Evolutionary conservation across 1,140 invertebrate species (phyloP).

Genomic region (Olivierus martensii): DNA sequence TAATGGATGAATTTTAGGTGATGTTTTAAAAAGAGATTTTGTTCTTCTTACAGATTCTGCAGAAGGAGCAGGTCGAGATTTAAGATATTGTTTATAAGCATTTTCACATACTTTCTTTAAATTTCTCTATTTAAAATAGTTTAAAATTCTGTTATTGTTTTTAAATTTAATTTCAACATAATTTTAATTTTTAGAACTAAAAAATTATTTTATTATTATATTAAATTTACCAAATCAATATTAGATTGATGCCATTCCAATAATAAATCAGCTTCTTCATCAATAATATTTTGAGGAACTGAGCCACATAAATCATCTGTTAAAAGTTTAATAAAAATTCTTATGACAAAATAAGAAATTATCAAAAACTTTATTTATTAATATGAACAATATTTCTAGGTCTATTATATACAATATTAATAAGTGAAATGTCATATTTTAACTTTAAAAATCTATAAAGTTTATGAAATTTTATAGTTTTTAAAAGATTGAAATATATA

Average conservation of each 20-base stretch:
- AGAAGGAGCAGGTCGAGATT: constrained; percentile 71
- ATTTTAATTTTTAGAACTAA: too few relatives aligned
- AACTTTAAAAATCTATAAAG: too few relatives aligned
- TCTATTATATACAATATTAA: too few relatives aligned
- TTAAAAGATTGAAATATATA: too few relatives aligned
- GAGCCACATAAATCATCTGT: constrained; percentile 46
- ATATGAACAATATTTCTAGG: too few relatives aligned
- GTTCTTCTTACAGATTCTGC: constrained; percentile 72
- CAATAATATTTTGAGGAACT: constrained; percentile 64
- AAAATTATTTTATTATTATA: neutral
- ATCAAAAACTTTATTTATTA: too few relatives aligned
- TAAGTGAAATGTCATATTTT: too few relatives aligned
- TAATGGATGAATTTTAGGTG: constrained; percentile 42
- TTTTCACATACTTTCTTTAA: constrained; percentile 65
- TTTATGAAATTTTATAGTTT: too few relatives aligned
- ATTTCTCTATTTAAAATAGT: too few relatives aligned
- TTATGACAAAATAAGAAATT: too few relatives aligned
- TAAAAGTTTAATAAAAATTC: neutral
- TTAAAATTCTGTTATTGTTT: too few relatives aligned
- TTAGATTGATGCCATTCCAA: constrained; percentile 52
- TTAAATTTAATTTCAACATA: too few relatives aligned
- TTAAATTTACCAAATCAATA: constrained; percentile 53
- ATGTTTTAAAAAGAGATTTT: constrained; percentile 41
- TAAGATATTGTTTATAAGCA: constrained; percentile 79
- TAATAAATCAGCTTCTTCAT: constrained; percentile 69